Evolutionary conservation across 1,140 invertebrate species (phyloP), one percentile per base, ranked within the genome.

Genomic region (Atta texana): DNA sequence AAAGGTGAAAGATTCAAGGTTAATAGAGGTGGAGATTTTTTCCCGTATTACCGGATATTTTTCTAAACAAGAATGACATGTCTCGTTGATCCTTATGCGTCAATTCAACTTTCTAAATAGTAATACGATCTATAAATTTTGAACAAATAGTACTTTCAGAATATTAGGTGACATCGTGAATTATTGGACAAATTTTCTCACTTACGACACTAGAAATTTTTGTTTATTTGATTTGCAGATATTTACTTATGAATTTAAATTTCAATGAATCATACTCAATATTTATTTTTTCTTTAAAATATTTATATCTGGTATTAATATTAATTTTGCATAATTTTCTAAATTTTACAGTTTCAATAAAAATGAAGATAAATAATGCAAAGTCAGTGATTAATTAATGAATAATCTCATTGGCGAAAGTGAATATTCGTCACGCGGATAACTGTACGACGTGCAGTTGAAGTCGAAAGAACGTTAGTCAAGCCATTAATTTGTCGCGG

Each of bases 21-120:
- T 92, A 92, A 92, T 92, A 87, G 88, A 92, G 88, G 85, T 91
- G 76, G 69, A 14, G 53, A 7, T 88, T 91, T 89, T 92, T 90
- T 71, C 39, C 68, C 80, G 31, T 71, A 72, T 89, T 89, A 82
- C 57, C 16, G 71, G 59, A 64, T 44, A 14, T 31, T 80, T 31
- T 44, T 34, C 39, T 49, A 10, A 21, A 39, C 1, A n/a, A 39
- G 44, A 81, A 71, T 39, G 61, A 78, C 61, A 21, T 28, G 34
- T 71, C 51, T 39, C 53, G 34, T 31, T 21, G 21, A 59, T 72
- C 4, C 18, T 82, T 34, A 14, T 16, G 34, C 6, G 12, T 72
- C 16, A 72, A 55, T 16, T 5, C 16, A 18, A 6, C 10, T 64
- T 16, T 24, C 24, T 1, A 61, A 49, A 44, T 18, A 5, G n/a